Percentiles rank a stretch among this genome's conserved stretches.
Evolutionary conservation across 2,888 invertebrate species (phyloP).

Genomic region (Drosophila setosimentum): DNA sequence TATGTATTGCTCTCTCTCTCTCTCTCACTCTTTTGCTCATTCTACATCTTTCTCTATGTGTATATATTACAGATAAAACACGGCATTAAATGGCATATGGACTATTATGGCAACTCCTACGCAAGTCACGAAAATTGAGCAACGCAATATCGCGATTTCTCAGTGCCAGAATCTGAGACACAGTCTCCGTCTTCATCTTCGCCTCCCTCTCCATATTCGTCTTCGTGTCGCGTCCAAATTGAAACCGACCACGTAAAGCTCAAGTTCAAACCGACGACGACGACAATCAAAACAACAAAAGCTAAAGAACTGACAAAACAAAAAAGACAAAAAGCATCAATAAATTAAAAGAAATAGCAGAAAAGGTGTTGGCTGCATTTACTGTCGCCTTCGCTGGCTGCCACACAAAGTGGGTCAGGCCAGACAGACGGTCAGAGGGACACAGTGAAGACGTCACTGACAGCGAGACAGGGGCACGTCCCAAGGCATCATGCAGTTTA

Average conservation of each 20-base stretch:
- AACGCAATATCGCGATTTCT: slow-evolving; percentile 58
- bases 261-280: slow-evolving; percentile 62
- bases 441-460: slow-evolving; percentile 9
- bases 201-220: slow-evolving; percentile 10
- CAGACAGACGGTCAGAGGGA: slow-evolving; percentile 15
- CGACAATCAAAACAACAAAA: slow-evolving; percentile 47
- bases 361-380: slow-evolving; percentile 61
- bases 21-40: slow-evolving; percentile 18
- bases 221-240: slow-evolving; percentile 35
- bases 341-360: slow-evolving; percentile 52
- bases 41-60: slow-evolving; percentile 8
- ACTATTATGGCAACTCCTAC: slow-evolving; percentile 72
- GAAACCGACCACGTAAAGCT: slow-evolving; percentile 72
- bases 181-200: slow-evolving; percentile 18
- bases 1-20: slow-evolving; percentile 18
- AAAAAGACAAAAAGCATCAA: slow-evolving; percentile 43
- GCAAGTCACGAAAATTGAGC: slow-evolving; percentile 69
- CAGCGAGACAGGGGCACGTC: slow-evolving; percentile 49
- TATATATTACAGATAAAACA: slow-evolving; percentile 70
- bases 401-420: slow-evolving; percentile 55
- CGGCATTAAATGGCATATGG: slow-evolving; percentile 70
- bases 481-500: slow-evolving; percentile 41
- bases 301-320: slow-evolving; percentile 52
- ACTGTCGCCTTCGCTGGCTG: slow-evolving; percentile 34
- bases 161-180: slow-evolving; percentile 50